These are phyloP conservation scores for Nannobrachium achirus DNA, from an alignment of 2,113 vertebrate genomes.

Conservation along the genomic window DNA sequence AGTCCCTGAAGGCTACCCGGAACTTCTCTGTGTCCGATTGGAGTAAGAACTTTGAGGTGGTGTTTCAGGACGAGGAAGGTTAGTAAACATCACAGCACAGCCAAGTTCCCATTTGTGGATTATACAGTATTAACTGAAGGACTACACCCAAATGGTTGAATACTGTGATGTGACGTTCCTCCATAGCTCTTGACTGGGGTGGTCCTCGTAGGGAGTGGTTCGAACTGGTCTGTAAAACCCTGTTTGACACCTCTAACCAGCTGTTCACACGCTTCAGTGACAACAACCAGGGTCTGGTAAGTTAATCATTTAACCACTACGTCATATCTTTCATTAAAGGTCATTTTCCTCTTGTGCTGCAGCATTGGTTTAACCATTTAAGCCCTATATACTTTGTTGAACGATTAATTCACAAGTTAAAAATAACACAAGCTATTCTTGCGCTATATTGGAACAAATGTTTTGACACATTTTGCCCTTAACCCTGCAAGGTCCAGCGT, in stretches of 20 bases:
- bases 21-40: conserved; percentile 98
- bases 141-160: background rate
- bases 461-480: too few relatives aligned
- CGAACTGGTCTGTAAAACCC: conserved; percentile 93
- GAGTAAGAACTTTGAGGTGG: conserved; percentile 98
- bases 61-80: conserved; percentile 99
- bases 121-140: background rate
- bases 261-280: conserved; percentile 96
- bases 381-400: background rate
- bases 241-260: conserved; percentile 95
- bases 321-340: too few relatives aligned
- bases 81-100: conserved; percentile 42
- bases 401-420: background rate
- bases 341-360: background rate
- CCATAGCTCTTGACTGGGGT: conserved; percentile 94
- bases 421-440: too few relatives aligned
- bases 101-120: background rate
- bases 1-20: conserved; percentile 94
- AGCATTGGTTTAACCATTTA: background rate
- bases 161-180: conserved; percentile 13
- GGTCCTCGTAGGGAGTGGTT: conserved; percentile 98
- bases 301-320: conserved; percentile 10
- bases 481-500: too few relatives aligned
- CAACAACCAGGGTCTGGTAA: conserved; percentile 95
- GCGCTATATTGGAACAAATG: too few relatives aligned